Evolutionary conservation across 2,888 invertebrate genomes (phyloP).

Genomic region (Lithophane leautieri): DNA sequence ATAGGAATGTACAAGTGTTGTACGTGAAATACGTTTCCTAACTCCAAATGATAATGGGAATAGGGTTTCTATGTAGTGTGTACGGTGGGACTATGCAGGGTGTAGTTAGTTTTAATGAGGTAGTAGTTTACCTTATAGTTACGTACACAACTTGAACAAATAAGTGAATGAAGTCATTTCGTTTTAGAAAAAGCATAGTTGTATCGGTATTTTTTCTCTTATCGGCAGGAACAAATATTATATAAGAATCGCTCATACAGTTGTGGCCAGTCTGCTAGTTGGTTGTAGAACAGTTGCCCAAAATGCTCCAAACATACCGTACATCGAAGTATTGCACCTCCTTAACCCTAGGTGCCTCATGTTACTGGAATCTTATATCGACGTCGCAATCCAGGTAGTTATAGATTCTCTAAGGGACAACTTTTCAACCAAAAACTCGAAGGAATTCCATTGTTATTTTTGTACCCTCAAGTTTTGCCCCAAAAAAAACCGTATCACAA

Average conservation of each 20-base stretch:
- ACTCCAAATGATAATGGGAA: conserved; percentile 56
- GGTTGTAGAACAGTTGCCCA: neutral
- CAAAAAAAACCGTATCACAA: neutral
- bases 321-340: neutral
- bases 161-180: neutral
- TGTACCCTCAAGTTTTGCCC: neutral
- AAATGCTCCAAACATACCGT: neutral
- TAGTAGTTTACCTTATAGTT: conserved; percentile 9
- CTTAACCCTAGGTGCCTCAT: neutral
- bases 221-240: neutral
- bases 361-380: neutral
- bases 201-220: neutral
- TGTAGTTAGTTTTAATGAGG: conserved; percentile 44
- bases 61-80: conserved; percentile 50
- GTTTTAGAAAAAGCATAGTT: neutral
- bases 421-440: neutral
- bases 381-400: no score
- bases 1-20: conserved; percentile 52
- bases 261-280: neutral
- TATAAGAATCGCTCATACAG: neutral
- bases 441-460: no score
- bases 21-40: conserved; percentile 60
- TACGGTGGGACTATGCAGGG: conserved; percentile 1
- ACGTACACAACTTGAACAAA: neutral
- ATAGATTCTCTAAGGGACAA: neutral